Evolutionary conservation across 2,797 vertebrate genomes (phyloP), one percentile per base, ranked within the genome.

Genomic region (Melanotaenia parkinsoni): DNA sequence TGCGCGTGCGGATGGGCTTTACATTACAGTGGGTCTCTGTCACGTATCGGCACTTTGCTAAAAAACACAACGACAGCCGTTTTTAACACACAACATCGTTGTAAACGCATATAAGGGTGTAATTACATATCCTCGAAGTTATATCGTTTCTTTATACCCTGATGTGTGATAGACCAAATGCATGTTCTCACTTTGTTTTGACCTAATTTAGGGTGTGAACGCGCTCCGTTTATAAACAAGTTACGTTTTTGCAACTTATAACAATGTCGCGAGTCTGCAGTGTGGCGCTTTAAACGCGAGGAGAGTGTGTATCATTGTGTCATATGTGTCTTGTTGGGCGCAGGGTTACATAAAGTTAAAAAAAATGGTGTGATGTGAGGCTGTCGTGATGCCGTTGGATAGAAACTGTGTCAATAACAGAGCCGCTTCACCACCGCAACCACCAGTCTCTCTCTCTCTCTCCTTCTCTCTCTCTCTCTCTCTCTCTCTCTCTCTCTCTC

Each of bases 371-470:
- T 56, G 47, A 56, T 22, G 30, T 20, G 58, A 70, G 43, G 32
- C 50, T 79, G 53, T 28, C 56, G 24, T 26, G 22, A 24, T 63
- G 61, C 13, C 6, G 38, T 24, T 68, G 58, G 43, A 65, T 37
- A 75, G 47, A 86, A 88, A 80, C 57, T 67, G 76, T 82, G 77
- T 84, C 78, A 83, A 65, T 60, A 85, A 79, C 70, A 69, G 54
- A 63, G 43, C 76, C 8, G 40, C 64, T 9, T 56, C 40, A 2
- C 13, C 63, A 4, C 33, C 61, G 14, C 30, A 73, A 13, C 66
- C 62, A 0, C 28, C 56, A 2, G 8, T 32, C 26, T 22, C 45
- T 14, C 14, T 26, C n/a, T 38, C 35, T 16, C 16, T 14, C 14
- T 26, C n/a, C 30, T 38, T 14, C 14, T 26, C n/a, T 38, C n/a